These are phyloP conservation scores for Pygocentrus nattereri DNA, from an alignment of 2,797 vertebrate genomes.

Conservation along the genomic window DNA sequence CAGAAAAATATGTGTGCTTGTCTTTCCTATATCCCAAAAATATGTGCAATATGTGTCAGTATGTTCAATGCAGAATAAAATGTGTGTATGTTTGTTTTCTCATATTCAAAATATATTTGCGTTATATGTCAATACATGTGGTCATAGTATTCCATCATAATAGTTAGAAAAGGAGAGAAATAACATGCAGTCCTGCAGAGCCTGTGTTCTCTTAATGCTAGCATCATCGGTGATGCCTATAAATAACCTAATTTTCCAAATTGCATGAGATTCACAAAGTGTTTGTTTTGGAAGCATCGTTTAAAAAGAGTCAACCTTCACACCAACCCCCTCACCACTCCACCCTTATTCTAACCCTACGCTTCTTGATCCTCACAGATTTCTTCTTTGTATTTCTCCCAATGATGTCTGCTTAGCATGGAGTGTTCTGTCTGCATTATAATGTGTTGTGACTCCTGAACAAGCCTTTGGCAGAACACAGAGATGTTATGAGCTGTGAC, in stretches of 20 bases:
- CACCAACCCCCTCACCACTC: neutral
- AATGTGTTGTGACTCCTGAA: constrained; percentile 18
- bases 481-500: constrained; percentile 46
- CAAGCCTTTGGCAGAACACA: constrained; percentile 19
- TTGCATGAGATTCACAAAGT: neutral
- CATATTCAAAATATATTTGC: too few species aligned
- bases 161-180: neutral
- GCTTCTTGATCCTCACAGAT: neutral
- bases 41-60: too few species aligned
- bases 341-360: neutral
- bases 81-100: too few species aligned
- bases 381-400: neutral
- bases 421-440: constrained; percentile 14
- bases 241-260: neutral
- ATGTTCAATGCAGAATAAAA: too few species aligned
- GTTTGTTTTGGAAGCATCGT: neutral
- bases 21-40: too few species aligned
- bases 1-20: too few species aligned
- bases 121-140: neutral
- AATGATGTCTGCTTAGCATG: constrained; percentile 29
- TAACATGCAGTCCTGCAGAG: neutral
- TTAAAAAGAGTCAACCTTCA: neutral
- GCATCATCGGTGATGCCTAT: neutral
- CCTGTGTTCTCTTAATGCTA: neutral
- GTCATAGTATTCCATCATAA: neutral